These are phyloP conservation scores for Arrhopalites spinosus DNA, from an alignment of 2,888 invertebrate genomes.

Conservation along the genomic window DNA sequence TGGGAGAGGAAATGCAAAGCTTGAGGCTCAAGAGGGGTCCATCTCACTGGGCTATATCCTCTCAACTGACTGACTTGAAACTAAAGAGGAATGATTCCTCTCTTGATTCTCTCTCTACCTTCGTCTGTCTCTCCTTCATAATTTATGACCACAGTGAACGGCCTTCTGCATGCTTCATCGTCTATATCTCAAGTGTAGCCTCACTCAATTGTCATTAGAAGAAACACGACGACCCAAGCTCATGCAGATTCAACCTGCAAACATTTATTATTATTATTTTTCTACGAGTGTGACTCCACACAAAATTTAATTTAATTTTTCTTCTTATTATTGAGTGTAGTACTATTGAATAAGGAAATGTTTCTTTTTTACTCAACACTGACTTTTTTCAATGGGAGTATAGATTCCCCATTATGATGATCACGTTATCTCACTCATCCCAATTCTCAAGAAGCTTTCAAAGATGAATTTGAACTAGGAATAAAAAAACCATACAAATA, in stretches of 20 bases:
- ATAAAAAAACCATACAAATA: background rate
- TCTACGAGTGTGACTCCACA: too few relatives aligned
- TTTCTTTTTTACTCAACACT: too few relatives aligned
- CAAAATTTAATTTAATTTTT: too few relatives aligned
- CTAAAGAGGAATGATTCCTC: background rate
- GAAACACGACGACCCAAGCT: background rate
- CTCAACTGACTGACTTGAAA: constrained; percentile 24
- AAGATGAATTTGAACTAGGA: background rate
- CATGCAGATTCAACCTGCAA: background rate
- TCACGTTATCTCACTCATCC: too few relatives aligned
- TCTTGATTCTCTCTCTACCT: background rate
- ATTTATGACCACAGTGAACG: background rate
- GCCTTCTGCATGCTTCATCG: background rate
- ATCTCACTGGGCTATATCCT: constrained; percentile 26
- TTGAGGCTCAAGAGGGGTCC: background rate
- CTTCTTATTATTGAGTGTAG: too few relatives aligned
- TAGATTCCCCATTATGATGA: background rate
- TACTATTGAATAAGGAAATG: too few relatives aligned
- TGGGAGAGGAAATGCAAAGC: background rate
- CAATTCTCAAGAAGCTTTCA: background rate
- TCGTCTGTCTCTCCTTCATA: background rate
- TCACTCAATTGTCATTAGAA: background rate
- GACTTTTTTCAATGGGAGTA: background rate
- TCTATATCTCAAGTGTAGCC: background rate
- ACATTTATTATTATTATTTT: background rate